phyloP scores from a whole-genome alignment of 2,113 vertebrate species.

The Ploceus nigricollis region DNA sequence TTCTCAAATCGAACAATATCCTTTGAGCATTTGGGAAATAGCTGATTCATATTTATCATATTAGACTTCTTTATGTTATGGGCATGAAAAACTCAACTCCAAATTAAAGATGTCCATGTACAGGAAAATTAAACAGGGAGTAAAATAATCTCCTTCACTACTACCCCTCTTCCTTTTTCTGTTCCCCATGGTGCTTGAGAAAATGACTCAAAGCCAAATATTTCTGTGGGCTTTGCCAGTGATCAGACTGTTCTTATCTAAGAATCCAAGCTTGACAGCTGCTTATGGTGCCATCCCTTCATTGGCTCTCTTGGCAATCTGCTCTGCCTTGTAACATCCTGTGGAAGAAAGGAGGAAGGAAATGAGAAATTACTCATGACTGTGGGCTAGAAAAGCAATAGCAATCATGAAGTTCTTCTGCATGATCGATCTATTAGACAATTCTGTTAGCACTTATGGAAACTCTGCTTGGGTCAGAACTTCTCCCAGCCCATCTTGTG shows the following conservation, averaged over 20 bases:
- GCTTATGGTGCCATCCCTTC: constrained; percentile 52
- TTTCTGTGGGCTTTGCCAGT: constrained; percentile 44
- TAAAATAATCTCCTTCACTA: neutral
- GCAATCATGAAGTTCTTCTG: neutral
- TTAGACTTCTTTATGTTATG: neutral
- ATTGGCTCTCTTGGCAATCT: constrained; percentile 63
- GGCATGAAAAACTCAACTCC: neutral
- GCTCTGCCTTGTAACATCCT: constrained; percentile 52
- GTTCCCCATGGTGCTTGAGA: neutral
- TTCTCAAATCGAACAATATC: neutral
- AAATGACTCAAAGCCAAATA: constrained; percentile 49
- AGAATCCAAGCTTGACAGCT: constrained; percentile 55
- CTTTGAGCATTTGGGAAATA: neutral
- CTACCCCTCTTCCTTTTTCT: neutral
- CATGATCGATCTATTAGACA: neutral
- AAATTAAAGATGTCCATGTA: neutral
- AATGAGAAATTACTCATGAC: constrained; percentile 40
- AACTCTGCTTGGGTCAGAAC: neutral
- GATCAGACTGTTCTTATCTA: constrained; percentile 58
- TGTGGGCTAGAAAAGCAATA: constrained; percentile 23
- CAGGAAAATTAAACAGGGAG: neutral
- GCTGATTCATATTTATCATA: neutral
- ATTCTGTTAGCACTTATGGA: neutral
- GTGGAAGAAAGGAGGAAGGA: constrained; percentile 53
- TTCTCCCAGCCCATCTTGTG: neutral